These are phyloP conservation scores for Sisyra nigra DNA, from an alignment of 2,888 invertebrate species.

Conservation along the genomic window DNA sequence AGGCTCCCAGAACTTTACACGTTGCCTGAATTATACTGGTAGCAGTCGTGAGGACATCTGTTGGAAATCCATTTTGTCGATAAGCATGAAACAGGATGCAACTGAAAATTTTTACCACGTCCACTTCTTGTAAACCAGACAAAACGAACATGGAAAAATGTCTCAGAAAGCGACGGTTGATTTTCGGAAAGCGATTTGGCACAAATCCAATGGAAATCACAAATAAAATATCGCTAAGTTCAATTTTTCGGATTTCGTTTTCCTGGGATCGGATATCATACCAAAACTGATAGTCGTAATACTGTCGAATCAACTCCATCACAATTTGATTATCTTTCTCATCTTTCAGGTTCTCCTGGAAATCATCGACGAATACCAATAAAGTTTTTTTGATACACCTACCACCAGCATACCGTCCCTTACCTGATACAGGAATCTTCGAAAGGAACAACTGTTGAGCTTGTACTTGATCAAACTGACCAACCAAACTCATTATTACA, in stretches of 20 bases:
- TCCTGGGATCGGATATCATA: slow-evolving; percentile 43
- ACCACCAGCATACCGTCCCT: slow-evolving; percentile 61
- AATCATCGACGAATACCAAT: slow-evolving; percentile 73
- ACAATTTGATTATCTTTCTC: slow-evolving; percentile 73
- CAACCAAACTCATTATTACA: slow-evolving; percentile 68
- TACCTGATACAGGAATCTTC: slow-evolving; percentile 49
- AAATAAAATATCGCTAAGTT: slow-evolving; percentile 60
- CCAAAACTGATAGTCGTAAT: slow-evolving; percentile 74
- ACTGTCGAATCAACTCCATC: slow-evolving; percentile 66
- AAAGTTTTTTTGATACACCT: slow-evolving; percentile 40
- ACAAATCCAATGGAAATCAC: slow-evolving; percentile 79
- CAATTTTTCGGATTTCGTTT: slow-evolving; percentile 62
- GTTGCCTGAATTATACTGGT: slow-evolving; percentile 67
- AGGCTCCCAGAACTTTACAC: slow-evolving; percentile 59
- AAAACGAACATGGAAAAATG: slow-evolving; percentile 81
- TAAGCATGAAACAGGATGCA: slow-evolving; percentile 60
- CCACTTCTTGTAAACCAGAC: slow-evolving; percentile 75
- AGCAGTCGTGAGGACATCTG: slow-evolving; percentile 49
- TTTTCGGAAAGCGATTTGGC: slow-evolving; percentile 74
- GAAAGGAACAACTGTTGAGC: slow-evolving; percentile 64
- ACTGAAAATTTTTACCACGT: slow-evolving; percentile 73
- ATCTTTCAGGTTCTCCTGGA: slow-evolving; percentile 77
- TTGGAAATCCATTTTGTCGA: slow-evolving; percentile 64
- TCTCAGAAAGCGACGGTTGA: slow-evolving; percentile 70
- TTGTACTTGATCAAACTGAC: slow-evolving; percentile 65